Percentiles rank a stretch among this genome's conserved stretches.
phyloP scores from a whole-genome alignment of 2,888 invertebrate genomes.

The Ophioninae sp. region DNA sequence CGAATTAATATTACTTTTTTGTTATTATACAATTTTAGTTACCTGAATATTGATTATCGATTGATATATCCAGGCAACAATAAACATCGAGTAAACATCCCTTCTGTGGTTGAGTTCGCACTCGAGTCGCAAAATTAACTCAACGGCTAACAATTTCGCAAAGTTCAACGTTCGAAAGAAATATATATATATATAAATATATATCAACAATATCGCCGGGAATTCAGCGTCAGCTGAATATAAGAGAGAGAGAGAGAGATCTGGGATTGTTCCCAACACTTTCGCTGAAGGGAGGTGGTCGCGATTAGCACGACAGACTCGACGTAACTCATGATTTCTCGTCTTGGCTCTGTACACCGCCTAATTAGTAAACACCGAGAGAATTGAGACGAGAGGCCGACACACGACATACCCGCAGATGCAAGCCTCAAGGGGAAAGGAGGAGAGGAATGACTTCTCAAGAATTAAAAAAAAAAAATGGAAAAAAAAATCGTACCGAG shows the following conservation, averaged over 20 bases:
- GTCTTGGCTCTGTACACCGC: constrained; percentile 32
- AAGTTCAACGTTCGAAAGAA: no score
- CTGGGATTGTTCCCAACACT: constrained; percentile 69
- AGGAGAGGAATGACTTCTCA: constrained; percentile 41
- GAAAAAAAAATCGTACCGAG: constrained; percentile 7
- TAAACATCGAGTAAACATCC: no score
- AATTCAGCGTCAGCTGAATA: no score
- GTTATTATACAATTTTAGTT: no score
- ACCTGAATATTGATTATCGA: no score
- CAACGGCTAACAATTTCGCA: no score
- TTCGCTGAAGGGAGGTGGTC: constrained; percentile 69
- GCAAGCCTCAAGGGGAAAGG: constrained; percentile 38
- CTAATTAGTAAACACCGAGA: constrained; percentile 51
- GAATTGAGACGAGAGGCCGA: constrained; percentile 7
- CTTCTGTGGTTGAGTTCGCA: no score
- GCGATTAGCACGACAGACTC: constrained; percentile 58
- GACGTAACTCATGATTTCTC: constrained; percentile 58
- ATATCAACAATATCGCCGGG: no score
- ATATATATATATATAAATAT: no score
- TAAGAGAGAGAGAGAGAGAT: neutral
- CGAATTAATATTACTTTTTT: no score
- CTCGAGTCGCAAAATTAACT: no score
- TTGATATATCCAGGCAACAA: no score
- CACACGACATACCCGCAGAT: neutral
- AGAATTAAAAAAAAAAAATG: neutral